Evolutionary conservation across 1,140 invertebrate species (phyloP), one percentile per base, ranked within the genome.

Genomic region (Anoplolepis gracilipes): DNA sequence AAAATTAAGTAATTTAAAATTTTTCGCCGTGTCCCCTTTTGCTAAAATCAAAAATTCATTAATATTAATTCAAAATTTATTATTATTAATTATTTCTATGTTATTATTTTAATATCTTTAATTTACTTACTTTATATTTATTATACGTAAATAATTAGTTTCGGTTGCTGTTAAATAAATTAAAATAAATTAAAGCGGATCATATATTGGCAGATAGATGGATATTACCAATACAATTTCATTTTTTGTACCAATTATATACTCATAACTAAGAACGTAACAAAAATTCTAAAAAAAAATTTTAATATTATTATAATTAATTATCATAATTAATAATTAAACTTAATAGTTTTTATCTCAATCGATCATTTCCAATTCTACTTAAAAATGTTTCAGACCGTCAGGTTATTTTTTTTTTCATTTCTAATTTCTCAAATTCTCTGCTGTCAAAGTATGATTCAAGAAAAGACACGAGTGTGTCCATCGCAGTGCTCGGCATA

Each of bases 401-500:
- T 64, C 11, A 13, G 7, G 10, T 8, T 7, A 61, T 30, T 46
- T 25, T 22, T 25, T 22, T 42, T 1, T 28, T 6, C 5, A n/a
- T 76, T 62, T 77, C 5, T 1, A 77, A 77, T 59, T 25, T 75
- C 4, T 7, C 8, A 11, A 46, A 77, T 30, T 7, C 42, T 1
- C 4, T 5, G 46, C n/a, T 65, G n/a, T 1, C 55, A 2, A 64
- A 42, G 7, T n/a, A 76, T 10, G 6, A 25, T 42, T 13, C 1
- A 57, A 19, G n/a, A 46, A 46, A 62, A 25, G 6, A 75, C 25
- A 25, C 10, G 2, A 39, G 10, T 11, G 13, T 36, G 42, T 16
- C 77, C 46, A 69, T 79, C 77, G 16, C 42, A 79, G 22, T 69
- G 64, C 25, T 69, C 19, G 65, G 19, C 33, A 25, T 57, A 57